Base-by-base conservation (phyloP, 2,888 invertebrate species). In the Morpho deidamia region DNA sequence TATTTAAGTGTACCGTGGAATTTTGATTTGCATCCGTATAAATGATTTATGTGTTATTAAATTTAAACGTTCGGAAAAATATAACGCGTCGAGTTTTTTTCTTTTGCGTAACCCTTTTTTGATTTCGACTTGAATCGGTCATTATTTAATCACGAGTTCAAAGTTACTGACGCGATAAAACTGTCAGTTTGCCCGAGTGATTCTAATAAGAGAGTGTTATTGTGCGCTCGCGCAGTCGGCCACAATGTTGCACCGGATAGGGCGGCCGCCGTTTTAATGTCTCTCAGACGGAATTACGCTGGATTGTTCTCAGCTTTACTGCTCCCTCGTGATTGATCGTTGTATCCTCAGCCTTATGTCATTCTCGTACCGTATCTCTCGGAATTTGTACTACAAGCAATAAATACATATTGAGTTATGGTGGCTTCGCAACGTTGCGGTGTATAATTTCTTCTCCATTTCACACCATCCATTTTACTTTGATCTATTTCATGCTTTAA, bases 241-340 rank as follows among this genome's bases (percentile, higher is more conserved):
- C 70, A 88, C 88, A 83, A 75, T 86, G 88, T 89, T 87, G 86
- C 86, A 81, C 88, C 88, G 88, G 88, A 89, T 88, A 87, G 87
- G 88, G 87, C 87, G 85, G 82, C 81, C 74, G 83, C 80, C 77
- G 81, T 87, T 86, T 89, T 89, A 89, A 89, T 88, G 88, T 89
- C 87, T 77, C 80, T 83, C 83, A 74, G 84, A 82, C 87, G 88
- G 88, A 89, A 88, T 88, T 88, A 89, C 88, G 86, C 88, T 80
- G 88, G 86, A 88, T 89, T 89, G 88, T 89, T 89, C 88, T 87
- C 86, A 75, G 74, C 73, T 89, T 89, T 89, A 89, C 81, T 83
- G 84, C 87, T 76, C 80, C 78, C 74, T 75, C 79, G 71, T 89
- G 88, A 88, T 89, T 88, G 88, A 88, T 89, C 83, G 88, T 86